A percentile compares a stretch with the other conserved stretches of the same genome.
Evolutionary conservation across 2,113 vertebrate species (phyloP).

Genomic region (Dissostichus mawsoni): DNA sequence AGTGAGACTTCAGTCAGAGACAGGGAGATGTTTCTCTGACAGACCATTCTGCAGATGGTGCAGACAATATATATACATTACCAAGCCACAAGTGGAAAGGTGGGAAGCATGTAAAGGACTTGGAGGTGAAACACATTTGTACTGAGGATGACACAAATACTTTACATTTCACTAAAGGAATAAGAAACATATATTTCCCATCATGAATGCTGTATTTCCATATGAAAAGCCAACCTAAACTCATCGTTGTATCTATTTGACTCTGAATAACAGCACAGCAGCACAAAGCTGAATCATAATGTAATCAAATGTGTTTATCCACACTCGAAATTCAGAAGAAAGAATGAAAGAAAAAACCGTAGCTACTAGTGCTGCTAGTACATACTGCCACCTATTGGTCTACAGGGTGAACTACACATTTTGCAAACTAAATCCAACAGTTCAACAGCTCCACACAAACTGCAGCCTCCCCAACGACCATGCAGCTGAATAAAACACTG

Average conservation of each 20-base stretch:
- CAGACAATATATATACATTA: background rate
- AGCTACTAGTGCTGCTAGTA: background rate
- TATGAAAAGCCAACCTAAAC: background rate
- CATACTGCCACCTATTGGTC: background rate
- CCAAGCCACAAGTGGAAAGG: fast-evolving
- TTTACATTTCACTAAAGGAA: background rate
- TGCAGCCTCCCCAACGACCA: too few relatives aligned
- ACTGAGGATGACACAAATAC: background rate
- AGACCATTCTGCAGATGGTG: background rate
- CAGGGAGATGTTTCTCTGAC: background rate
- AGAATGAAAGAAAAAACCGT: background rate
- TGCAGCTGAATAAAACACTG: too few relatives aligned
- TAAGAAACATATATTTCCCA: too few relatives aligned
- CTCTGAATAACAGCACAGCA: too few relatives aligned
- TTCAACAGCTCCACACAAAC: too few relatives aligned
- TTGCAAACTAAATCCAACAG: too few relatives aligned
- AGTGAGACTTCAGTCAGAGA: background rate
- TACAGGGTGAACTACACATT: background rate
- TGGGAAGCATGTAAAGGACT: background rate
- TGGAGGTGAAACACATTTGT: background rate
- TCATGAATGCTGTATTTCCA: background rate
- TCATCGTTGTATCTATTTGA: background rate
- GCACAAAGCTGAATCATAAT: background rate
- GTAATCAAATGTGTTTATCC: background rate
- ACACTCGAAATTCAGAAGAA: background rate